Evolutionary conservation across 2,888 invertebrate species (phyloP), one percentile per base, ranked within the genome.

Genomic region (Drosophila merina): DNA sequence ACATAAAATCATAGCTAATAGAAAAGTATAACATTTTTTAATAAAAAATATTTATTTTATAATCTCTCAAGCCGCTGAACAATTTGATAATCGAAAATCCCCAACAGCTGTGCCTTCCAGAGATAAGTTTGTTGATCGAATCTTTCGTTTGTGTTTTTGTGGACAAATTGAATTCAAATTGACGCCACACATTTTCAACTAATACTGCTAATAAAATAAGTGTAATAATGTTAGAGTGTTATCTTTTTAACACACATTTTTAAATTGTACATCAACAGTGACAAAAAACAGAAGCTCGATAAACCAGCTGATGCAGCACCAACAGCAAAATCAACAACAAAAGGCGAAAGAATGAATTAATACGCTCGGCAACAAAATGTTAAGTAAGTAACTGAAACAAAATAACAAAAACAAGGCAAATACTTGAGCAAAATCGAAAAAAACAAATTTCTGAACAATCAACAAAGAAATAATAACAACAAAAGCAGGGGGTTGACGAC

Each of bases 201-300:
- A 47, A 12, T 40, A 50, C 28, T 10, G 2, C 7, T 1, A 9
- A 42, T 9, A 7, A 38, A 57, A 20, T 38, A 38, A 20, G n/a
- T 40, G 30, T 40, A 33, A 31, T 45, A 26, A 38, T 48, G 31
- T 42, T 3, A 12, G 31, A 31, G 48, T 50, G 62, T 69, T 83
- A 79, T 82, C 79, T 82, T 66, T 42, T 68, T 26, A 72, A 79
- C 66, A 77, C 50, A 38, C 36, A 36, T 50, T 4, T 77, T 77
- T 60, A 72, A 85, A 79, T 20, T 74, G 36, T 63, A 70, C 74
- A 77, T 74, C 79, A 72, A 64, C 52, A 76, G 57, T 49, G 31
- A 54, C 50, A 72, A 76, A 72, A 76, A 68, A 49, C 86, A 79
- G 72, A 83, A 83, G 80, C 72, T 74, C 78, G 74, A 74, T 79